Conservation (phyloP, 2,888 invertebrate genomes). For the Hybos culiciformis region DNA sequence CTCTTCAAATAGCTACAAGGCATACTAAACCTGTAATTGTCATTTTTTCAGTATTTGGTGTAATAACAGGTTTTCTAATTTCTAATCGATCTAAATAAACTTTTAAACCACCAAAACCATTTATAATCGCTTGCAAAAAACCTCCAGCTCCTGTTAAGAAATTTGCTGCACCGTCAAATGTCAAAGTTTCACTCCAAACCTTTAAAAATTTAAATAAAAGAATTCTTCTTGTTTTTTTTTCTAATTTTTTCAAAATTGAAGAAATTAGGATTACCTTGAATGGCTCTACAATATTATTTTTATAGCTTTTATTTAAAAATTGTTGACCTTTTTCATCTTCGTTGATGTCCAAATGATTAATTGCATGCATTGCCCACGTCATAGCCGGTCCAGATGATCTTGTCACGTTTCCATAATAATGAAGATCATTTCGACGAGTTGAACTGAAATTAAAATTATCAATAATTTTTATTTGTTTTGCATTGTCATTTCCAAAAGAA, state of each 20-base stretch:
- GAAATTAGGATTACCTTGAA: constrained; percentile 38
- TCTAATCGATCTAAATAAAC: constrained; percentile 38
- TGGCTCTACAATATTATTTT: constrained; percentile 42
- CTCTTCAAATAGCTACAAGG: no score
- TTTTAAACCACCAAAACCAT: constrained; percentile 44
- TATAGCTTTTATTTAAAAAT: constrained; percentile 40
- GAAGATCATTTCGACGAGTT: constrained; percentile 39
- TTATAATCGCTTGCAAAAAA: constrained; percentile 42
- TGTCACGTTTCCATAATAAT: constrained; percentile 43
- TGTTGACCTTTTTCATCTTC: constrained; percentile 34
- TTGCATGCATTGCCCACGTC: constrained; percentile 50
- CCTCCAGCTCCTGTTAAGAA: constrained; percentile 50
- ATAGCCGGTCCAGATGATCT: constrained; percentile 43
- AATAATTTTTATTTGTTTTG: not conserved
- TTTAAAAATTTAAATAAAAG: constrained; percentile 16
- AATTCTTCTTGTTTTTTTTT: not conserved
- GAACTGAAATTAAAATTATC: constrained; percentile 16
- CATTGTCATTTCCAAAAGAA: no score
- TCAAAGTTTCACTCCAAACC: constrained; percentile 45
- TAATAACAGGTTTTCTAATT: constrained; percentile 34
- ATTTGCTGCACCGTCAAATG: constrained; percentile 42
- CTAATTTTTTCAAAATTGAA: not conserved
- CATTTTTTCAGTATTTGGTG: constrained; percentile 35
- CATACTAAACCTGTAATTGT: constrained; percentile 39
- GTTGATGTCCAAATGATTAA: constrained; percentile 39